Percentiles rank a stretch among this genome's conserved stretches.
Conservation (phyloP, 1,140 invertebrate species). For the Bombus fervidus region DNA sequence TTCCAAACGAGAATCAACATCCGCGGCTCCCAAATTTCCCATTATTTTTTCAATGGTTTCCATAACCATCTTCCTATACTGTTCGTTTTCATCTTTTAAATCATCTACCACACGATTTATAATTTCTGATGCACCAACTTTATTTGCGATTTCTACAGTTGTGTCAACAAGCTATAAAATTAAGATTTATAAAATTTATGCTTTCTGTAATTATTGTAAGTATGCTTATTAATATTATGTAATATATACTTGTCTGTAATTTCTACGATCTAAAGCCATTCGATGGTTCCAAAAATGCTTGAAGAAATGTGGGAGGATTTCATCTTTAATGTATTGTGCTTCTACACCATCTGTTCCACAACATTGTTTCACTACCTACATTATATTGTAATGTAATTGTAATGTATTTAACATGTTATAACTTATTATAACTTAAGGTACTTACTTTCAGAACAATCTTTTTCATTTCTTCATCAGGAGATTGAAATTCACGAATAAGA, state of each 20-base stretch:
- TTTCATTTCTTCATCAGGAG: constrained; percentile 99
- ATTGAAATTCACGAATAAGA: constrained; percentile 99
- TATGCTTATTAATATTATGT: not conserved
- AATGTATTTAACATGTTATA: not conserved
- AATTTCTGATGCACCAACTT: constrained; percentile 99
- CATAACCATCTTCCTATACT: constrained; percentile 99
- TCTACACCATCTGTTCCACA: constrained; percentile 99
- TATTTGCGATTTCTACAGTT: constrained; percentile 99
- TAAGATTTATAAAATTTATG: constrained; percentile 17
- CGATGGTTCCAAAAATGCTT: constrained; percentile 99
- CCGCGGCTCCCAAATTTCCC: constrained; percentile 97
- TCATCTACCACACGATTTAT: constrained; percentile 99
- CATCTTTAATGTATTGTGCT: constrained; percentile 99
- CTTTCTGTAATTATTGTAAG: not conserved
- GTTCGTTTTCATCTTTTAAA: constrained; percentile 99
- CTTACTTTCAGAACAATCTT: constrained; percentile 98
- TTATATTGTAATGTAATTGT: constrained; percentile 59
- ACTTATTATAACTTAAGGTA: not conserved
- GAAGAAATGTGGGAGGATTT: constrained; percentile 99
- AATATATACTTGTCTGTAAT: constrained; percentile 91
- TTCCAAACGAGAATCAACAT: constrained; percentile 98
- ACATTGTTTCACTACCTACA: constrained; percentile 99
- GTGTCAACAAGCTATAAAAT: constrained; percentile 94
- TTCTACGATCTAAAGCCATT: constrained; percentile 98
- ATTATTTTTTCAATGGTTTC: constrained; percentile 99